Evolutionary conservation across 2,113 vertebrate species (phyloP).

Genomic region (Pedetes capensis): DNA sequence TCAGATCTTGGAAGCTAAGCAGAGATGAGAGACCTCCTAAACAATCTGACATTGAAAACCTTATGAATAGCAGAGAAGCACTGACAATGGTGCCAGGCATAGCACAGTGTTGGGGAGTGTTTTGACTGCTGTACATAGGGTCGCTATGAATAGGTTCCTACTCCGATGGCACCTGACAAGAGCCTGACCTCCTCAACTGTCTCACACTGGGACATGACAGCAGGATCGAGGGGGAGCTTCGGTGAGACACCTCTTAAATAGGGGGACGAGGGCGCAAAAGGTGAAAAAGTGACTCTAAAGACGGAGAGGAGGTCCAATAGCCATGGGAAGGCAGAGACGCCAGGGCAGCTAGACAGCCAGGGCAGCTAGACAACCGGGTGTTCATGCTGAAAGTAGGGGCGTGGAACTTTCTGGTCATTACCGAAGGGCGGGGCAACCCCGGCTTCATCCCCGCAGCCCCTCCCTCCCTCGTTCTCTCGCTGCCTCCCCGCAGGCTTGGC

Average conservation of each 20-base stretch:
- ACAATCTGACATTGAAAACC: too few relatives aligned
- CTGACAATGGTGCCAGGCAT: too few relatives aligned
- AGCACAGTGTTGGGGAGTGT: too few relatives aligned
- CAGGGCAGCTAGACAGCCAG: not conserved
- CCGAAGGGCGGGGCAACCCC: not conserved
- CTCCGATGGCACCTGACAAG: too few relatives aligned
- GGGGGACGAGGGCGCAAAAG: not conserved
- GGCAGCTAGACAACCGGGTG: not conserved
- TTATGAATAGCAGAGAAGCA: too few relatives aligned
- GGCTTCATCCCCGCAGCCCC: not conserved
- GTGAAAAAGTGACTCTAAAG: not conserved
- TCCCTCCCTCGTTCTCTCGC: not conserved
- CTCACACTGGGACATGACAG: not conserved
- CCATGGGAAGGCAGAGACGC: not conserved
- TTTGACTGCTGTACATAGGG: too few relatives aligned
- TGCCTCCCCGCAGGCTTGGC: not conserved
- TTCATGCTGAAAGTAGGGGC: not conserved
- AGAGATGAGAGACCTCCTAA: too few relatives aligned
- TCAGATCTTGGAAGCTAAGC: too few relatives aligned
- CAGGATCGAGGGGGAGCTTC: not conserved
- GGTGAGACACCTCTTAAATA: not conserved
- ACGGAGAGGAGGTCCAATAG: not conserved
- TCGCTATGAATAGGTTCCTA: too few relatives aligned
- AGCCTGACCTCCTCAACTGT: too few relatives aligned
- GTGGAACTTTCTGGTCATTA: constrained; percentile 1